Evolutionary conservation across 2,888 invertebrate genomes (phyloP).

Genomic region (Ernsta delagoae): DNA sequence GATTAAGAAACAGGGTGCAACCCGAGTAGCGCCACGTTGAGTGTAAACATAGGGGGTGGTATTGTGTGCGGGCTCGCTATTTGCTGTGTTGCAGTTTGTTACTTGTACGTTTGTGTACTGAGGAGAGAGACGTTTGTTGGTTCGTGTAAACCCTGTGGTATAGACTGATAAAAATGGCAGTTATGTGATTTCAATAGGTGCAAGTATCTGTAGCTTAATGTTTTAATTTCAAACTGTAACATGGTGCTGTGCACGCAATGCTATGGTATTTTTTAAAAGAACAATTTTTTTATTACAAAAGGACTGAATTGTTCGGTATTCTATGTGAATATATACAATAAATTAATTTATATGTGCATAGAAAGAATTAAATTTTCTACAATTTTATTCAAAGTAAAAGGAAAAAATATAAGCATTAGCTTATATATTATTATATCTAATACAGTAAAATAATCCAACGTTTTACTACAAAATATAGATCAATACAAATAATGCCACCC

Average conservation of each 20-base stretch:
- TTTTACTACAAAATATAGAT: neutral
- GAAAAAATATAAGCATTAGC: too few species aligned
- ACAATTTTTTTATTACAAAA: too few species aligned
- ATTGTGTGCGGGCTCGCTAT: constrained; percentile 16
- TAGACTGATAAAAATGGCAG: neutral
- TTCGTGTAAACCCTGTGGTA: neutral
- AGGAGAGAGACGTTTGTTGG: neutral
- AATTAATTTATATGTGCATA: too few species aligned
- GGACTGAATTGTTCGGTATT: too few species aligned
- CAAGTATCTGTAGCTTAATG: neutral
- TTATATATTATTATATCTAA: neutral
- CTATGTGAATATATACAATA: too few species aligned
- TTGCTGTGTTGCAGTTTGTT: constrained; percentile 2
- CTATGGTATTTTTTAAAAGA: neutral
- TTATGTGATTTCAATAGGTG: neutral
- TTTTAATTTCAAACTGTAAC: neutral
- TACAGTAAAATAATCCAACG: constrained; percentile 10
- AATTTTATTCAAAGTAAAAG: too few species aligned
- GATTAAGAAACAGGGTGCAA: constrained; percentile 64
- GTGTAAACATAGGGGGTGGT: constrained; percentile 29
- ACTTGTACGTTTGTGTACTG: neutral
- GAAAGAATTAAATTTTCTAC: too few species aligned
- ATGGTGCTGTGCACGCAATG: neutral
- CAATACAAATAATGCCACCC: constrained; percentile 35
- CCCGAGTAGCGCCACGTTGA: constrained; percentile 47